Evolutionary conservation across 2,797 vertebrate species (phyloP).

Genomic region (Mycteria americana): DNA sequence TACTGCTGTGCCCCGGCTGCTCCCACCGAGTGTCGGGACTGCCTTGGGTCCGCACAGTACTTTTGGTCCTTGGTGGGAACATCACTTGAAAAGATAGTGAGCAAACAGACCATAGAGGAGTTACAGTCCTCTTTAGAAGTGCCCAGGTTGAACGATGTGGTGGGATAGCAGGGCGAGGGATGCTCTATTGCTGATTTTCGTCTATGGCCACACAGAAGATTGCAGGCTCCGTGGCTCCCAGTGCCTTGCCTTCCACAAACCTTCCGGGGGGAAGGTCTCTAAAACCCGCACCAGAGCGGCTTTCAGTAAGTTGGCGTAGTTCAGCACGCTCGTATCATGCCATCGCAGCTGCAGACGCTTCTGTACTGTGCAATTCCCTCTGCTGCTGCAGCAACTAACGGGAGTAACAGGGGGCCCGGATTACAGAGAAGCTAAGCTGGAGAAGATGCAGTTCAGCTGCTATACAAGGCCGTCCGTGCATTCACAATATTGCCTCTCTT

Average conservation of each 20-base stretch:
- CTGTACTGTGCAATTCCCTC: background rate
- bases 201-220: background rate
- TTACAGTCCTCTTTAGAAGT: background rate
- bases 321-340: fast-evolving
- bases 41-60: background rate
- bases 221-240: background rate
- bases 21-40: background rate
- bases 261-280: background rate
- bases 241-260: background rate
- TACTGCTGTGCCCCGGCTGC: background rate
- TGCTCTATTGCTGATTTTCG: background rate
- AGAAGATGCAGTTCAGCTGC: background rate
- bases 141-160: background rate
- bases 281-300: fast-evolving
- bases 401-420: background rate
- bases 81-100: background rate
- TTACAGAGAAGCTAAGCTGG: background rate
- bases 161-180: background rate
- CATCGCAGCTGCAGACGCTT: fast-evolving
- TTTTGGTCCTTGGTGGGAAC: background rate
- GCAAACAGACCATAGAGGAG: background rate
- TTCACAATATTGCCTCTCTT: background rate
- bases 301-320: background rate
- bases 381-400: background rate
- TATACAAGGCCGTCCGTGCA: fast-evolving